These are phyloP conservation scores for human (Homo sapiens) DNA, from an alignment of 2,113 vertebrate genomes.

Conservation along the genomic window GRCh38 chr5:136987001-136987500, in stretches of 20 bases:
- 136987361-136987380: neutral
- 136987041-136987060: neutral
- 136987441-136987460: neutral
- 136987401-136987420: neutral
- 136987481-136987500: neutral
- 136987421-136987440: neutral
- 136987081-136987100: neutral
- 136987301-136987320: neutral
- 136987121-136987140: neutral
- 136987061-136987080: neutral
- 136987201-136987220: neutral
- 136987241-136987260: conserved; percentile 6
- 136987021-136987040: neutral
- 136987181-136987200: neutral
- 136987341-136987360: neutral
- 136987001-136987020: neutral
- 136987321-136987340: neutral
- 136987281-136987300: neutral
- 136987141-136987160: neutral
- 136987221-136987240: neutral
- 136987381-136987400: neutral
- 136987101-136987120: neutral
- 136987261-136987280: neutral
- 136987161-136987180: neutral
- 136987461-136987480: neutral